phyloP scores from a whole-genome alignment of 2,888 invertebrate species.

The Dilophus febrilis region DNA sequence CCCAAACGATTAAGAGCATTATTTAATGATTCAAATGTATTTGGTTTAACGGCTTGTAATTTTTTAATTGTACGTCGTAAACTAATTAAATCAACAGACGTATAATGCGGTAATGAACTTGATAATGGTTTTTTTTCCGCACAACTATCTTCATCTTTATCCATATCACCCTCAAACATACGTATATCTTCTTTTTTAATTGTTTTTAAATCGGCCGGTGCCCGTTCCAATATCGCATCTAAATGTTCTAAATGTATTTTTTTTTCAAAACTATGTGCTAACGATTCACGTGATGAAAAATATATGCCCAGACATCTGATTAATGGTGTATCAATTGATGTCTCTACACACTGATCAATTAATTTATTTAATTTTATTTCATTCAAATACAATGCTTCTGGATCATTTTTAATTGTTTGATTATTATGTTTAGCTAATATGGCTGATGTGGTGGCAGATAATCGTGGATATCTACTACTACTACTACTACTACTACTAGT shows the following conservation, averaged over 20 bases:
- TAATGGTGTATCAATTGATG: slow-evolving; percentile 49
- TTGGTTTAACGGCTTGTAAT: slow-evolving; percentile 13
- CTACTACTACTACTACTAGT: not conserved
- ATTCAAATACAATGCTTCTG: slow-evolving; percentile 36
- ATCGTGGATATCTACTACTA: not conserved
- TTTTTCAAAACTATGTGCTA: slow-evolving; percentile 55
- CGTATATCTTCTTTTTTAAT: slow-evolving; percentile 56
- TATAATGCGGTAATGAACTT: slow-evolving; percentile 14
- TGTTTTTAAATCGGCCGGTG: slow-evolving; percentile 23
- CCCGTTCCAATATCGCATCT: slow-evolving; percentile 35
- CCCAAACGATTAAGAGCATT: slow-evolving; percentile 15
- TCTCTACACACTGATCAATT: slow-evolving; percentile 54
- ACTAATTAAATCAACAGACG: slow-evolving; percentile 42
- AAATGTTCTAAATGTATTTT: slow-evolving; percentile 26
- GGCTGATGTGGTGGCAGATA: no score
- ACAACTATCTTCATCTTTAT: slow-evolving; percentile 72
- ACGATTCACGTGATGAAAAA: slow-evolving; percentile 47
- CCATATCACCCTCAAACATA: slow-evolving; percentile 58
- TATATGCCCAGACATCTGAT: slow-evolving; percentile 62
- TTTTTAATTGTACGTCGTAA: slow-evolving; percentile 34
- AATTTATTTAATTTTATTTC: slow-evolving; percentile 59
- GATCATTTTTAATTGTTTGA: not conserved
- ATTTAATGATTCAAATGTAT: slow-evolving; percentile 19
- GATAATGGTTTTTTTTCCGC: slow-evolving; percentile 15
- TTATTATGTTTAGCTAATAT: not conserved